phyloP scores from a whole-genome alignment of 2,797 vertebrate species.

The Meriones psammophilus region DNA sequence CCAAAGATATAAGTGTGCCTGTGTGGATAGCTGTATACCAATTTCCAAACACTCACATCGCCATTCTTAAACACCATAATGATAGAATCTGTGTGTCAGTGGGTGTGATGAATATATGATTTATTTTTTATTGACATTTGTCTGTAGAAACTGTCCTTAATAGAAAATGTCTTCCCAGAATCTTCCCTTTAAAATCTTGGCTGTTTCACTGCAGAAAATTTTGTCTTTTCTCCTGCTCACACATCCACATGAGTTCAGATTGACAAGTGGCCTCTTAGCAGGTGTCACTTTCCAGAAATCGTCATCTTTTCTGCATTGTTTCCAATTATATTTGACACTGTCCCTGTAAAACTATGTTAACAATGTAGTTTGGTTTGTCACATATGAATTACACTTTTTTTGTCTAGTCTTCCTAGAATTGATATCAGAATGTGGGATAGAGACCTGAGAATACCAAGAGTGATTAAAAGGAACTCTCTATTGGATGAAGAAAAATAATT shows the following conservation, averaged over 20 bases:
- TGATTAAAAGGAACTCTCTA: not conserved
- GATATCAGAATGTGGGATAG: not conserved
- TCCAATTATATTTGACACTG: constrained; percentile 77
- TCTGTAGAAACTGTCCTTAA: not conserved
- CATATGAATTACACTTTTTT: constrained; percentile 49
- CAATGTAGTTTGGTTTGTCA: constrained; percentile 74
- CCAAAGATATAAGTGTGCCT: not conserved
- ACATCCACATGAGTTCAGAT: constrained; percentile 9
- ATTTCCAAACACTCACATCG: not conserved
- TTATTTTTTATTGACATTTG: not conserved
- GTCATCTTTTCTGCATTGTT: constrained; percentile 64
- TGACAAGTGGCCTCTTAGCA: constrained; percentile 71
- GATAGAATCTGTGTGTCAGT: not conserved
- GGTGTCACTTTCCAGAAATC: constrained; percentile 71
- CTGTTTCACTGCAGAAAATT: not conserved
- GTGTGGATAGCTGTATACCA: not conserved
- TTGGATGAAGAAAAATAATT: not conserved
- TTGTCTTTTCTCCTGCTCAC: not conserved
- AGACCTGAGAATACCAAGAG: not conserved
- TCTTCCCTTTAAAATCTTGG: not conserved
- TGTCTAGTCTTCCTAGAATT: not conserved
- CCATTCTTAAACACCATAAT: not conserved
- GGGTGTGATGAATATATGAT: not conserved
- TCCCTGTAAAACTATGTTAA: constrained; percentile 72
- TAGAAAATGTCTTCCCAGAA: not conserved